These are phyloP conservation scores for Ectemnius lituratus DNA, from an alignment of 2,888 invertebrate species.

Conservation along the genomic window DNA sequence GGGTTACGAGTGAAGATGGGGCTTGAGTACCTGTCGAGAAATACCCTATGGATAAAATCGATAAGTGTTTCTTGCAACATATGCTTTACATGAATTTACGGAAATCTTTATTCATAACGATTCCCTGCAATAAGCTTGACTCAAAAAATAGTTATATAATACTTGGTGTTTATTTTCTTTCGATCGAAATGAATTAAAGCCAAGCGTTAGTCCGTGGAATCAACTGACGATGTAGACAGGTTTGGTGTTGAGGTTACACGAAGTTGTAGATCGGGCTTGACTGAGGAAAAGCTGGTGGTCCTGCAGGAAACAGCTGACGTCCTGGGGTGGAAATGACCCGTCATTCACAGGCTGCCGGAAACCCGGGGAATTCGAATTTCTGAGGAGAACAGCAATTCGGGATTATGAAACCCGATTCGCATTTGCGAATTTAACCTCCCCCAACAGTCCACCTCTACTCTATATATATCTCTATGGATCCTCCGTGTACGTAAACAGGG, in stretches of 20 bases:
- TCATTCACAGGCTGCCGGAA: constrained; percentile 63
- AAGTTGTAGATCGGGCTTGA: constrained; percentile 43
- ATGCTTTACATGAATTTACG: constrained; percentile 31
- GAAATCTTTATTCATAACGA: constrained; percentile 44
- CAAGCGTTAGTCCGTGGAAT: constrained; percentile 59
- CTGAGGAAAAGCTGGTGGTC: constrained; percentile 46
- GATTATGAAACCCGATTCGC: constrained; percentile 23
- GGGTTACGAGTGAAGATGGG: constrained; percentile 22
- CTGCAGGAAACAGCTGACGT: constrained; percentile 61
- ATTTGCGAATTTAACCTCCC: not conserved
- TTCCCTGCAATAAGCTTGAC: not conserved
- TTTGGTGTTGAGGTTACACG: constrained; percentile 31
- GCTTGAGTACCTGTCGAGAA: constrained; percentile 53
- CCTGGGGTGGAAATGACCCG: constrained; percentile 67
- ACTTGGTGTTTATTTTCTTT: too few species aligned
- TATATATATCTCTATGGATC: not conserved
- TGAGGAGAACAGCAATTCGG: constrained; percentile 25
- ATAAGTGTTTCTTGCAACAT: constrained; percentile 49
- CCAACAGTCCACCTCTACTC: not conserved
- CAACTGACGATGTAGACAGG: constrained; percentile 38
- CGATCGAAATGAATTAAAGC: constrained; percentile 47
- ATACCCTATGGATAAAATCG: constrained; percentile 55
- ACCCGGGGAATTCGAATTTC: constrained; percentile 35
- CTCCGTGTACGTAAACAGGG: not conserved
- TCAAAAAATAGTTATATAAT: too few species aligned